These are phyloP conservation scores for Erpobdella octoculata DNA, from an alignment of 2,888 invertebrate species.

Conservation along the genomic window DNA sequence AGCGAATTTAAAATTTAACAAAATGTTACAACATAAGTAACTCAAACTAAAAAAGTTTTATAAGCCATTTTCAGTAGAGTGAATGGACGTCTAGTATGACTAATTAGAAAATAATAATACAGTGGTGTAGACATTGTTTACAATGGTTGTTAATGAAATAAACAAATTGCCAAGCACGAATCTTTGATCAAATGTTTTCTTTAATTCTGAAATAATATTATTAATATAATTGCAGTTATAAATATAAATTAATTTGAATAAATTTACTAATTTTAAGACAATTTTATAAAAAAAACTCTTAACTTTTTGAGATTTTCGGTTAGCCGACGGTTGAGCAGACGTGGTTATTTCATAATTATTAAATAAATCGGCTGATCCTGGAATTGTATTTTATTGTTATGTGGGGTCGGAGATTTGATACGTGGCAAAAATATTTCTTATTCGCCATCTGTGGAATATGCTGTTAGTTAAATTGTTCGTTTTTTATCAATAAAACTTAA, in stretches of 20 bases:
- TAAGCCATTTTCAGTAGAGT: too few species aligned
- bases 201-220: not conserved
- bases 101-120: too few species aligned
- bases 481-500: not conserved
- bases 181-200: not conserved
- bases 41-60: too few species aligned
- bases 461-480: not conserved
- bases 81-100: too few species aligned
- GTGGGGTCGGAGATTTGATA: not conserved
- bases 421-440: slow-evolving; percentile 14
- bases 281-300: not conserved
- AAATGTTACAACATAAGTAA: too few species aligned
- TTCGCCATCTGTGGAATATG: not conserved
- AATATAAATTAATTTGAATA: not conserved
- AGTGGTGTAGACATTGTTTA: not conserved
- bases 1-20: too few species aligned
- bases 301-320: not conserved
- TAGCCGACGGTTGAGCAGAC: not conserved
- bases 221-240: not conserved
- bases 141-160: slow-evolving; percentile 8
- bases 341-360: not conserved
- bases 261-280: not conserved
- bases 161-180: not conserved
- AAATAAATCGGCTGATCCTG: too few species aligned
- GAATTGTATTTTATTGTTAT: too few species aligned